Percentiles rank a stretch among this genome's conserved stretches.
phyloP scores from a whole-genome alignment of 1,140 invertebrate genomes.

The Camponotus floridanus region DNA sequence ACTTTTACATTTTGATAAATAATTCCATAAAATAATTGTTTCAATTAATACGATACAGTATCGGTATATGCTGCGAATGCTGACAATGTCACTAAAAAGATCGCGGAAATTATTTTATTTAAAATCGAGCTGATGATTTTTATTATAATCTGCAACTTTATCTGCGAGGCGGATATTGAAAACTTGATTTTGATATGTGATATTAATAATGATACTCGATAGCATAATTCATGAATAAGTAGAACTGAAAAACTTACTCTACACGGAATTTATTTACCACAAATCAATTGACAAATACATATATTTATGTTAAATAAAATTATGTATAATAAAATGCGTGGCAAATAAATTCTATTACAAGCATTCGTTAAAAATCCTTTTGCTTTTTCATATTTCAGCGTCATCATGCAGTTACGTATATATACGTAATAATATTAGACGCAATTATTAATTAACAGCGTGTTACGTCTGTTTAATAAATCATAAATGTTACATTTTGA shows the following conservation, averaged over 20 bases:
- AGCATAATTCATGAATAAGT: neutral
- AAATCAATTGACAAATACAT: neutral
- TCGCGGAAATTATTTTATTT: neutral
- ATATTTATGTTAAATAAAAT: slow-evolving; percentile 33
- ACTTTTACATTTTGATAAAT: slow-evolving; percentile 6
- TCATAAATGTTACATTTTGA: slow-evolving; percentile 21
- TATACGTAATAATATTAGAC: slow-evolving; percentile 20
- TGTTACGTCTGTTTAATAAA: neutral
- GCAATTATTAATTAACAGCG: neutral
- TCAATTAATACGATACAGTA: neutral
- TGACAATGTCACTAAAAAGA: neutral
- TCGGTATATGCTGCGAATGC: neutral
- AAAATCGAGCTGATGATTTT: slow-evolving; percentile 20
- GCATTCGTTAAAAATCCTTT: neutral
- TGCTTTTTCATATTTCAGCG: neutral
- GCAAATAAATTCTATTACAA: slow-evolving; percentile 13
- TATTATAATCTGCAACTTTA: slow-evolving; percentile 11
- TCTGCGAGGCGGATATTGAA: slow-evolving; percentile 27
- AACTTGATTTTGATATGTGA: slow-evolving; percentile 19
- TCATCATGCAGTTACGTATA: neutral
- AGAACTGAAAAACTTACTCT: slow-evolving; percentile 23
- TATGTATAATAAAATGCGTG: slow-evolving; percentile 27
- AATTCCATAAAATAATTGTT: neutral
- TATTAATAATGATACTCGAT: slow-evolving; percentile 56
- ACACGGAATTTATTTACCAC: neutral